Conservation (phyloP, 2,113 vertebrate species). For the Phaethon lepturus region DNA sequence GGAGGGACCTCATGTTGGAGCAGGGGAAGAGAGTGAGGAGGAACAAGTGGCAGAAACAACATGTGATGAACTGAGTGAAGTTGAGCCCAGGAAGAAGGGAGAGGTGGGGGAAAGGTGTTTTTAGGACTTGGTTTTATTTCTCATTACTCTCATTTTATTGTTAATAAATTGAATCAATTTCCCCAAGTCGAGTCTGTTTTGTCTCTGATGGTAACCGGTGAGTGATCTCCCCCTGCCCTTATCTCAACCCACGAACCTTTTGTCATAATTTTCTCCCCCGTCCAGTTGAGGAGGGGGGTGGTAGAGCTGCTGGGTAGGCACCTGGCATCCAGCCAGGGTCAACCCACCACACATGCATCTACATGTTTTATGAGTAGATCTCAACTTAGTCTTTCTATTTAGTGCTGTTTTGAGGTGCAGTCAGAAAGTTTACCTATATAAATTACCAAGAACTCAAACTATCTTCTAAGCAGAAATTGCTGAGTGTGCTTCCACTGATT, state of each 20-base stretch:
- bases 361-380: not conserved
- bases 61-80: not conserved
- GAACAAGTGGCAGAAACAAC: accelerated
- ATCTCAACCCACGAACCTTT: accelerated
- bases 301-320: not conserved
- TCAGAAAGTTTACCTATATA: not conserved
- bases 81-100: not conserved
- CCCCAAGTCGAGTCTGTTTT: not conserved
- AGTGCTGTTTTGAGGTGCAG: not conserved
- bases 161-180: not conserved
- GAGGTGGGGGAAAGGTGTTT: accelerated
- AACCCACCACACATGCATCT: not conserved
- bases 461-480: not conserved
- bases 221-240: not conserved
- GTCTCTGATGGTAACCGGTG: accelerated
- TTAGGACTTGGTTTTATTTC: not conserved
- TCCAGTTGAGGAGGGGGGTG: not conserved
- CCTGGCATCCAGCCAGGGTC: not conserved
- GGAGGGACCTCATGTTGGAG: too few species aligned
- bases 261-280: not conserved
- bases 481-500: not conserved
- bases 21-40: not conserved
- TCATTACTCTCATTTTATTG: not conserved
- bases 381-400: not conserved
- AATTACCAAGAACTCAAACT: not conserved